phyloP scores from a whole-genome alignment of 2,888 invertebrate species.

The Exephanes ischioxanthus region DNA sequence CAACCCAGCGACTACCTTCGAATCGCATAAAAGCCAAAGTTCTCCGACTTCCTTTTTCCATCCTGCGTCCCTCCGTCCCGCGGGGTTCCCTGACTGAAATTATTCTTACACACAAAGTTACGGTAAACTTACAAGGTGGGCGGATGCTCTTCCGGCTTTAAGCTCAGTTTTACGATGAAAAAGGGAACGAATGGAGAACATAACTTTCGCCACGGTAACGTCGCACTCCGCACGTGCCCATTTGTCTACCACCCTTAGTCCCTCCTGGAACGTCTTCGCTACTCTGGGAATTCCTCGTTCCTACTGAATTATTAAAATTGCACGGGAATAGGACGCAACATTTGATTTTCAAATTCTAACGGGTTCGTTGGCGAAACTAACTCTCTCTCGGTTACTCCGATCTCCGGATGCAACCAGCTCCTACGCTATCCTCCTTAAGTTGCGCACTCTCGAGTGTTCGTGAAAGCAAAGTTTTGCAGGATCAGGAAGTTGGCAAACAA shows the following conservation, averaged over 20 bases:
- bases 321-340: conserved; percentile 14
- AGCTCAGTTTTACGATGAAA: conserved; percentile 20
- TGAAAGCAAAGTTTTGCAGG: neutral
- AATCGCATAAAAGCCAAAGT: conserved; percentile 7
- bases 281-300: conserved; percentile 1
- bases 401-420: conserved; percentile 4
- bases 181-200: conserved; percentile 22
- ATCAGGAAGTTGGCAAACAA: conserved; percentile 20
- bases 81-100: neutral
- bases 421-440: neutral
- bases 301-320: conserved; percentile 56
- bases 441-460: conserved; percentile 3
- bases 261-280: conserved; percentile 5
- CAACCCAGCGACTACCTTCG: neutral
- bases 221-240: conserved; percentile 32
- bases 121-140: conserved; percentile 4
- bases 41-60: conserved; percentile 4
- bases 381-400: conserved; percentile 5
- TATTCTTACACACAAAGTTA: conserved; percentile 43
- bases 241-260: conserved; percentile 37
- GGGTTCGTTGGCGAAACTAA: conserved; percentile 7
- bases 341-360: conserved; percentile 59
- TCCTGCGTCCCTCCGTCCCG: neutral
- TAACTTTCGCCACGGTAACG: conserved; percentile 28
- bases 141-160: conserved; percentile 22